Percentiles rank a stretch among this genome's conserved stretches.
phyloP scores from a whole-genome alignment of 1,140 invertebrate species.

The Drosophila kepulauana region DNA sequence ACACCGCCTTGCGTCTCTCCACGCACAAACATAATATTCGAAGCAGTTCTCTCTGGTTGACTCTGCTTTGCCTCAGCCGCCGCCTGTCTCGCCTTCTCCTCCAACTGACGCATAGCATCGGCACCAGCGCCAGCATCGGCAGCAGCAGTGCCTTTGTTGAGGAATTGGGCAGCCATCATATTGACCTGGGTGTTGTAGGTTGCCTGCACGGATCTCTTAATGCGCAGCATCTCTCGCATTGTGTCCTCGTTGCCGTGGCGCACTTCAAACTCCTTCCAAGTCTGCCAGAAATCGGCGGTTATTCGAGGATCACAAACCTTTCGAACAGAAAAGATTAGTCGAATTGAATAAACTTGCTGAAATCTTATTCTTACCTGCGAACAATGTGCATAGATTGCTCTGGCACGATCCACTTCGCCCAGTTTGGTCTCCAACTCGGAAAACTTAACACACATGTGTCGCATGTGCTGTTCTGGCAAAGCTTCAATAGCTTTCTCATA shows the following conservation, averaged over 20 bases:
- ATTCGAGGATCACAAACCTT: constrained; percentile 98
- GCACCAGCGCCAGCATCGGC: constrained; percentile 89
- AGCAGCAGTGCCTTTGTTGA: constrained; percentile 90
- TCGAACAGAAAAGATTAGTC: neutral
- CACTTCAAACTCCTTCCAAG: constrained; percentile 99
- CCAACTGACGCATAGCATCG: constrained; percentile 95
- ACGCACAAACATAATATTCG: constrained; percentile 93
- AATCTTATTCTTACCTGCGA: constrained; percentile 89
- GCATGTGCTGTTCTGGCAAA: constrained; percentile 94
- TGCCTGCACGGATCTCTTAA: constrained; percentile 98
- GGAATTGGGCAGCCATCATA: constrained; percentile 99
- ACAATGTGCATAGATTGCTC: constrained; percentile 98
- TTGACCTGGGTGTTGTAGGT: constrained; percentile 98
- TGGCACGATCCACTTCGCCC: constrained; percentile 98
- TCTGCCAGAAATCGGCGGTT: constrained; percentile 97
- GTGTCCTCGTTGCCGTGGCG: constrained; percentile 99
- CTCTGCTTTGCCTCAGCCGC: constrained; percentile 59
- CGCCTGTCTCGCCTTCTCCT: constrained; percentile 89
- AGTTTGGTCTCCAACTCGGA: constrained; percentile 99
- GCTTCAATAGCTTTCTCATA: constrained; percentile 99
- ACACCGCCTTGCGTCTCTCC: constrained; percentile 93
- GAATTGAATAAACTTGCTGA: too few species aligned
- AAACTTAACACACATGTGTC: constrained; percentile 98
- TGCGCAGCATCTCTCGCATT: constrained; percentile 99
- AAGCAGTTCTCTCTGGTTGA: constrained; percentile 69